Evolutionary conservation across 2,888 invertebrate genomes (phyloP).

Genomic region (Hypercompe scribonia): DNA sequence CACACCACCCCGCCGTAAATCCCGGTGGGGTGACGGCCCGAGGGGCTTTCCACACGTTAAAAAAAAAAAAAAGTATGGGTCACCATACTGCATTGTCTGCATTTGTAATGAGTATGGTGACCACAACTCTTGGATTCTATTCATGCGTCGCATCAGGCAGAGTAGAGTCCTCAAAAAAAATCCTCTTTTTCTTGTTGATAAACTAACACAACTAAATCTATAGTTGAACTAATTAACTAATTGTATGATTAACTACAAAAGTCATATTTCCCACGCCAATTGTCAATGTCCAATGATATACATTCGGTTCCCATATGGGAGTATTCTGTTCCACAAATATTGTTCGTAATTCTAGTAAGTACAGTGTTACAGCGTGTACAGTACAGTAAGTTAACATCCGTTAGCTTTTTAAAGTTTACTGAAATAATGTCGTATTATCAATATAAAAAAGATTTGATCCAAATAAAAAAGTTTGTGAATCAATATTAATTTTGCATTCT

Average conservation of each 20-base stretch:
- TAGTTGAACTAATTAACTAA: background rate
- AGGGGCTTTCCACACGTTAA: no score
- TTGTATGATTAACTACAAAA: background rate
- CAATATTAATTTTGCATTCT: slow-evolving; percentile 29
- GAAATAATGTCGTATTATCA: background rate
- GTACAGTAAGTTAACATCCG: no score
- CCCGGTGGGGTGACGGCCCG: no score
- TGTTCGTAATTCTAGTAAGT: background rate
- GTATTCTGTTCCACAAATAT: background rate
- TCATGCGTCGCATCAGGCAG: no score
- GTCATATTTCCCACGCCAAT: background rate
- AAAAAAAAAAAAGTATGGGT: no score
- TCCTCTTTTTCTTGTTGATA: background rate
- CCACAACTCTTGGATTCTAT: no score
- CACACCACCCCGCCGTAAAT: no score
- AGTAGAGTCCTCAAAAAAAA: no score
- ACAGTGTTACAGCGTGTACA: no score
- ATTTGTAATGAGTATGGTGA: no score
- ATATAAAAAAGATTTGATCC: background rate
- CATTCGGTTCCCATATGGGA: background rate
- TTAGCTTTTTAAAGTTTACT: background rate
- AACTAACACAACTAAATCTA: background rate
- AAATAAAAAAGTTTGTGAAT: slow-evolving; percentile 15
- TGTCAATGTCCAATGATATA: background rate
- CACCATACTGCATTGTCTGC: no score